Evolutionary conservation across 2,888 invertebrate genomes (phyloP).

Genomic region (Acanthosoma haemorrhoidale): DNA sequence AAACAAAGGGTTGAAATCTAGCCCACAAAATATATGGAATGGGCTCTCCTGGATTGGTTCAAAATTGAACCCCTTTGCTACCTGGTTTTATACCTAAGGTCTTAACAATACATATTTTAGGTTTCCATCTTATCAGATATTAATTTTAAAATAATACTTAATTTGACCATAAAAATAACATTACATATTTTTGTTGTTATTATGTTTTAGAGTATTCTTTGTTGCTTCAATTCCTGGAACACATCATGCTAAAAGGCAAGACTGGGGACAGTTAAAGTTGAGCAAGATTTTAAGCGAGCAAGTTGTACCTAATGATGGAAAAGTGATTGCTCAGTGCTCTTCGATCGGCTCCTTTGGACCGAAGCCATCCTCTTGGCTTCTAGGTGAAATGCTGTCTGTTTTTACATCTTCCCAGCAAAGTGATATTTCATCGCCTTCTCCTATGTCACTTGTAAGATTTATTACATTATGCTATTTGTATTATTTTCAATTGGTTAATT

Average conservation of each 20-base stretch:
- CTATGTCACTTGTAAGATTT: slow-evolving; percentile 50
- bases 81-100: no score
- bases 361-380: slow-evolving; percentile 62
- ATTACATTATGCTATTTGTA: no score
- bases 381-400: slow-evolving; percentile 65
- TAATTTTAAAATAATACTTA: no score
- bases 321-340: slow-evolving; percentile 79
- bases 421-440: slow-evolving; percentile 52
- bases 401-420: slow-evolving; percentile 50
- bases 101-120: no score
- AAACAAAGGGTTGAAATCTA: no score
- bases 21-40: no score
- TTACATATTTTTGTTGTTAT: no score
- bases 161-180: no score
- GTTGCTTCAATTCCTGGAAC: slow-evolving; percentile 81
- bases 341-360: slow-evolving; percentile 66
- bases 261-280: slow-evolving; percentile 61
- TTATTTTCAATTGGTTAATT: no score
- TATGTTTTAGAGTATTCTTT: slow-evolving; percentile 66
- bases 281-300: slow-evolving; percentile 61
- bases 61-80: no score
- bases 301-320: slow-evolving; percentile 57
- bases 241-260: slow-evolving; percentile 48
- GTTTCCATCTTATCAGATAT: no score
- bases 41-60: no score